Evolutionary conservation across 2,113 vertebrate genomes (phyloP).

Genomic region (Salminus brasiliensis): DNA sequence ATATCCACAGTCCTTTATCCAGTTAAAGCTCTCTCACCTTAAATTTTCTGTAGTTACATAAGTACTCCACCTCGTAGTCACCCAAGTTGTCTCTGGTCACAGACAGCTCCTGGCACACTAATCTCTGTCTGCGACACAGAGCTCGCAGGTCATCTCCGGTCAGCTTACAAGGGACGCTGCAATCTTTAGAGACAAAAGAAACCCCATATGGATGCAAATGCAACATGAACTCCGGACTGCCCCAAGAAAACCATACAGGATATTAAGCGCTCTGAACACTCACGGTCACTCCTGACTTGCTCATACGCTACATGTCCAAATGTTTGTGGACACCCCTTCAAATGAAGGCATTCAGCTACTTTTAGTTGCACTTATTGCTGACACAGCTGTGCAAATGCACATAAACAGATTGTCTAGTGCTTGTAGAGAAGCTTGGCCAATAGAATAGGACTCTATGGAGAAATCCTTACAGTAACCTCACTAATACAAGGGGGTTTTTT

Average conservation of each 20-base stretch:
- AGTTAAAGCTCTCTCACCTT: slow-evolving; percentile 62
- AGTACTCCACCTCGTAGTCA: slow-evolving; percentile 87
- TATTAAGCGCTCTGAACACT: background rate
- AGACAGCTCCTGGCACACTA: slow-evolving; percentile 75
- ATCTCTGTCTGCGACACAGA: slow-evolving; percentile 74
- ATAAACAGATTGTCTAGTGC: too few relatives aligned
- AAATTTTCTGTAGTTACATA: slow-evolving; percentile 85
- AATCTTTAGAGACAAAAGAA: slow-evolving; percentile 63
- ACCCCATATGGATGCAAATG: fast-evolving
- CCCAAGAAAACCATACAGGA: background rate
- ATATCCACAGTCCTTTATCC: background rate
- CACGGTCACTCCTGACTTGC: too few relatives aligned
- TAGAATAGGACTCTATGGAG: too few relatives aligned
- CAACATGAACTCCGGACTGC: background rate
- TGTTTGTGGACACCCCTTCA: too few relatives aligned
- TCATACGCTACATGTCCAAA: too few relatives aligned
- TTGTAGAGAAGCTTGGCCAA: too few relatives aligned
- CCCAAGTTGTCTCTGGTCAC: slow-evolving; percentile 79
- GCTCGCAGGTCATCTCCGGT: slow-evolving; percentile 78
- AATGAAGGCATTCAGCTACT: too few relatives aligned
- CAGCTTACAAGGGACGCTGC: slow-evolving; percentile 77
- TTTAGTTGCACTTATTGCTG: too few relatives aligned
- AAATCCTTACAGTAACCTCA: too few relatives aligned
- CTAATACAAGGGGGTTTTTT: too few relatives aligned
- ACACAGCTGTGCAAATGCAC: too few relatives aligned